A percentile compares a stretch with the other conserved stretches of the same genome.
phyloP scores from a whole-genome alignment of 2,113 vertebrate genomes.

The Chloropsis hardwickii region DNA sequence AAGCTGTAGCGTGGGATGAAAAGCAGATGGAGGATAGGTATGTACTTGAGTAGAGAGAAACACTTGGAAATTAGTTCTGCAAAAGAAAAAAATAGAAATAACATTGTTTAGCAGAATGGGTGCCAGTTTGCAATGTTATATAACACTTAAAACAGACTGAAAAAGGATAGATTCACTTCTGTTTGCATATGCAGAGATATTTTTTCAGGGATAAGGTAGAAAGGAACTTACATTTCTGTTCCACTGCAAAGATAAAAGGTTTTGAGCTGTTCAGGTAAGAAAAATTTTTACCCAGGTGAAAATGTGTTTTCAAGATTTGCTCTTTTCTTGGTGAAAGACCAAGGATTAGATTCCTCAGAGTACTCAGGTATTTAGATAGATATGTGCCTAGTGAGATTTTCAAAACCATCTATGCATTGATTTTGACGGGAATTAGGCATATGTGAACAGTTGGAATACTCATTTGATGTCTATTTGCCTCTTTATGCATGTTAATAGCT shows the following conservation, averaged over 20 bases:
- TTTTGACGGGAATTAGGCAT: slow-evolving; percentile 38
- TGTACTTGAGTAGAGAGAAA: background rate
- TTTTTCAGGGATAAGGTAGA: background rate
- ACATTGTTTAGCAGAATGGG: background rate
- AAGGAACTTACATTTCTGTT: background rate
- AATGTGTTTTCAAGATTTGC: background rate
- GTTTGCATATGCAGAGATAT: background rate
- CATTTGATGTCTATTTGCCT: slow-evolving; percentile 42
- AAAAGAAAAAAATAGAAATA: background rate
- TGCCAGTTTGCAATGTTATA: background rate
- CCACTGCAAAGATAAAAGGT: background rate
- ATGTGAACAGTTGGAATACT: slow-evolving; percentile 46
- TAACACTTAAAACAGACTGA: background rate
- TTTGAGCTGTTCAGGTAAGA: background rate
- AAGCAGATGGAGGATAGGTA: background rate
- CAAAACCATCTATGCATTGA: slow-evolving; percentile 18
- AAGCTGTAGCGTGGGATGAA: background rate
- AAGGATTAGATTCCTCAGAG: background rate
- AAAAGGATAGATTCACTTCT: background rate
- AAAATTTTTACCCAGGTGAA: background rate
- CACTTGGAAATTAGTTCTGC: background rate
- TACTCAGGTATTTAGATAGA: background rate
- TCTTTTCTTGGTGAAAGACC: background rate
- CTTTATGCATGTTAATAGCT: slow-evolving; percentile 42
- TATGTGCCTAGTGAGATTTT: slow-evolving; percentile 10